phyloP scores from a whole-genome alignment of 2,113 vertebrate species.

The Crypturellus undulatus region DNA sequence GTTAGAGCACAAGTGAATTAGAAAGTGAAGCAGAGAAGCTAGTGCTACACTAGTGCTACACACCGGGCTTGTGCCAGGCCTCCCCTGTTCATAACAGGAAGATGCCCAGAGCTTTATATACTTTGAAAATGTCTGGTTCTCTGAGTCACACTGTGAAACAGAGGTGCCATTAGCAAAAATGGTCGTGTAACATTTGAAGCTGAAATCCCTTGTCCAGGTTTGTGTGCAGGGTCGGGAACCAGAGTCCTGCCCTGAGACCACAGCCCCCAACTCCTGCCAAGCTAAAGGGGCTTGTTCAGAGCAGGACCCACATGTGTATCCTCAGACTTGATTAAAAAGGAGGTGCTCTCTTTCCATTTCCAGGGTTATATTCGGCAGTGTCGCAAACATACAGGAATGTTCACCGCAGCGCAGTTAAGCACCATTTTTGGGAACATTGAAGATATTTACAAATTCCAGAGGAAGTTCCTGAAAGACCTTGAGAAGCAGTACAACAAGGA shows the following conservation, averaged over 20 bases:
- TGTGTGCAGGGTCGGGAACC: not conserved
- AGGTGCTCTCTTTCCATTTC: not conserved
- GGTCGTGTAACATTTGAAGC: not conserved
- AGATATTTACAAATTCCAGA: slow-evolving; percentile 97
- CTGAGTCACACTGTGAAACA: not conserved
- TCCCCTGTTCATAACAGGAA: rapidly evolving
- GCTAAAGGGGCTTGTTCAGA: not conserved
- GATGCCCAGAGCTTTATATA: rapidly evolving
- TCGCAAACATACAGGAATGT: slow-evolving; percentile 94
- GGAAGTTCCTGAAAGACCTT: slow-evolving; percentile 93
- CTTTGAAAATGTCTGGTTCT: not conserved
- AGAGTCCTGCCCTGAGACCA: not conserved
- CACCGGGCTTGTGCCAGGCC: rapidly evolving
- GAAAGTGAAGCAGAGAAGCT: rapidly evolving
- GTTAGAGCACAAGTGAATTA: not conserved
- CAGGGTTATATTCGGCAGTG: slow-evolving; percentile 98
- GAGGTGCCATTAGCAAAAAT: not conserved
- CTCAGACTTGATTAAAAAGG: not conserved
- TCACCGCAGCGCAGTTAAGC: slow-evolving; percentile 87
- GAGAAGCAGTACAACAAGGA: slow-evolving; percentile 96
- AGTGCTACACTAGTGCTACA: not conserved
- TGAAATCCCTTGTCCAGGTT: not conserved
- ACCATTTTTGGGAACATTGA: slow-evolving; percentile 99
- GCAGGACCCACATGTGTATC: not conserved
- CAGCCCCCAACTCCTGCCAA: not conserved